Percentiles rank a stretch among this genome's conserved stretches.
Conservation (phyloP, 2,888 invertebrate species). For the Eupelmus urozonus region DNA sequence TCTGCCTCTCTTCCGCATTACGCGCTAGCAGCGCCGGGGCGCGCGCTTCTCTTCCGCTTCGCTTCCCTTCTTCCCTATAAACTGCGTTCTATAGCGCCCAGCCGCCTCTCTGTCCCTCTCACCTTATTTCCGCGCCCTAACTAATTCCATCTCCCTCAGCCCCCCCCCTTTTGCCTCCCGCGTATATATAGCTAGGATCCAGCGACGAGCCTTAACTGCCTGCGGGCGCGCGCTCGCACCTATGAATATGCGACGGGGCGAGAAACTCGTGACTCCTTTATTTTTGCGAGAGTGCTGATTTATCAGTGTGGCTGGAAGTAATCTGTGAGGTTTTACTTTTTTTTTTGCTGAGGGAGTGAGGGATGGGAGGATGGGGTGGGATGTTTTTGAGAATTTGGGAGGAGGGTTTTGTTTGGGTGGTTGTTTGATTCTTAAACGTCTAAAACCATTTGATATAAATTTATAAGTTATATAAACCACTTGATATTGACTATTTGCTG, state of each 20-base stretch:
- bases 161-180: not conserved
- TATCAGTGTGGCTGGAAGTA: too few species aligned
- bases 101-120: slow-evolving; percentile 30
- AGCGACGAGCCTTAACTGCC: slow-evolving; percentile 20
- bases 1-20: slow-evolving; percentile 32
- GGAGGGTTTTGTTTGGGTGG: too few species aligned
- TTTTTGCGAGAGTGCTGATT: too few species aligned
- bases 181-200: not conserved
- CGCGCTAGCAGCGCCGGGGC: not conserved
- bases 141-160: slow-evolving; percentile 48
- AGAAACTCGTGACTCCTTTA: slow-evolving; percentile 21
- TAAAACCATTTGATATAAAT: too few species aligned
- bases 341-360: too few species aligned
- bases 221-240: slow-evolving; percentile 12
- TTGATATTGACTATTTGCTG: too few species aligned
- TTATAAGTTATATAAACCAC: too few species aligned
- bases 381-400: too few species aligned
- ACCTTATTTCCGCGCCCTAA: slow-evolving; percentile 56
- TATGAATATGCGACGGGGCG: slow-evolving; percentile 37
- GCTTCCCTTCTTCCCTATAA: slow-evolving; percentile 47
- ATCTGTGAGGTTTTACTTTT: too few species aligned
- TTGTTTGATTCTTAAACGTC: too few species aligned
- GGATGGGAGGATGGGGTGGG: too few species aligned
- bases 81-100: slow-evolving; percentile 18
- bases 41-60: slow-evolving; percentile 37